Conservation (phyloP, 2,888 invertebrate species). For the Brachypterus glaber region DNA sequence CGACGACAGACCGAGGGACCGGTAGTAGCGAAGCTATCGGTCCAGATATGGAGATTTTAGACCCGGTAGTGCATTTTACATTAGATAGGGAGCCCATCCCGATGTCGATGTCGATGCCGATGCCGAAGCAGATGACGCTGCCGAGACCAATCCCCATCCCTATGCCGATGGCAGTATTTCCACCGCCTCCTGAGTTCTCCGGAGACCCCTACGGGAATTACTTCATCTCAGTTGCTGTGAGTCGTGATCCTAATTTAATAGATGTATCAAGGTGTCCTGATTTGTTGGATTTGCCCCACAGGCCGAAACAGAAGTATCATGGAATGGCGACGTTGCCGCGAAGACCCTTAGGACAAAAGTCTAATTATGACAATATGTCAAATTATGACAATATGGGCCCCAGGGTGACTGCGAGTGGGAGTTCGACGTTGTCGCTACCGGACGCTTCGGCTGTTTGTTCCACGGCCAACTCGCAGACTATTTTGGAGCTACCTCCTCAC, state of each 20-base stretch:
- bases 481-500: constrained; percentile 40
- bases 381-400: constrained; percentile 88
- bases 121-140: constrained; percentile 35
- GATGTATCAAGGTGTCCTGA: constrained; percentile 70
- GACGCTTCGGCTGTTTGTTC: constrained; percentile 49
- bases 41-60: constrained; percentile 47
- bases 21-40: constrained; percentile 50
- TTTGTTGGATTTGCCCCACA: constrained; percentile 60
- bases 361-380: constrained; percentile 49
- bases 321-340: constrained; percentile 40
- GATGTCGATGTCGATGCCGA: constrained; percentile 37
- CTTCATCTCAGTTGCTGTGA: constrained; percentile 72
- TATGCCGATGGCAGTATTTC: constrained; percentile 38
- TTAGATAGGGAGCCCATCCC: constrained; percentile 43
- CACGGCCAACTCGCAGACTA: constrained; percentile 36
- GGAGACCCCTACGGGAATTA: constrained; percentile 61
- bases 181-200: constrained; percentile 53
- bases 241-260: constrained; percentile 51
- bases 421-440: constrained; percentile 75
- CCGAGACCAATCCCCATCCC: constrained; percentile 38
- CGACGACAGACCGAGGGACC: constrained; percentile 52
- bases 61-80: constrained; percentile 43
- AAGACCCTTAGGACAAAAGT: constrained; percentile 35
- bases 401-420: constrained; percentile 79
- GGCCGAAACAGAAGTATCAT: constrained; percentile 40